Conservation (phyloP, 2,888 invertebrate genomes). For the Glyphotaelius pellucidus region DNA sequence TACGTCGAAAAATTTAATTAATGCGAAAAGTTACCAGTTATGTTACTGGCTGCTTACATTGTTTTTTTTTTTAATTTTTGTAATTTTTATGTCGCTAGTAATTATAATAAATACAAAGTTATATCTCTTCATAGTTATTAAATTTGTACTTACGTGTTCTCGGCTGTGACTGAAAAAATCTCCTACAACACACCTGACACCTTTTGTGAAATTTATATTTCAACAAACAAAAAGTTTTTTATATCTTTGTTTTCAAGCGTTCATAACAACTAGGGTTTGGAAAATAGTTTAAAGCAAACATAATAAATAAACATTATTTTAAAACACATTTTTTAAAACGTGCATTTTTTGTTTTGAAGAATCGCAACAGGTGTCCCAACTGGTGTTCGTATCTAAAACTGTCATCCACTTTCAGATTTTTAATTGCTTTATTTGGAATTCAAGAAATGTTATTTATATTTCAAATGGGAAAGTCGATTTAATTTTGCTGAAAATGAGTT, state of each 20-base stretch:
- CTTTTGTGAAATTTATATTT: background rate
- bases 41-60: background rate
- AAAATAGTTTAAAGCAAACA: background rate
- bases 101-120: background rate
- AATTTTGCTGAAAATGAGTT: background rate
- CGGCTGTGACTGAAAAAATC: conserved; percentile 5
- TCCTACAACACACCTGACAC: background rate
- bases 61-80: background rate
- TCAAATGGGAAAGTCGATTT: background rate
- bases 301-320: background rate
- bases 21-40: background rate
- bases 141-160: conserved; percentile 19
- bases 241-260: background rate
- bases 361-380: conserved; percentile 14
- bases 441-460: background rate
- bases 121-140: background rate
- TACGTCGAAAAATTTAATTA: background rate
- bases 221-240: background rate
- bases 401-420: background rate
- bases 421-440: background rate
- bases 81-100: background rate
- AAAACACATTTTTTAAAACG: background rate
- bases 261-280: background rate
- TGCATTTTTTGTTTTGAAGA: background rate
- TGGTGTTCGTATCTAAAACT: background rate